Conservation (phyloP, 1,140 invertebrate genomes). For the Drosophila repletoides region DNA sequence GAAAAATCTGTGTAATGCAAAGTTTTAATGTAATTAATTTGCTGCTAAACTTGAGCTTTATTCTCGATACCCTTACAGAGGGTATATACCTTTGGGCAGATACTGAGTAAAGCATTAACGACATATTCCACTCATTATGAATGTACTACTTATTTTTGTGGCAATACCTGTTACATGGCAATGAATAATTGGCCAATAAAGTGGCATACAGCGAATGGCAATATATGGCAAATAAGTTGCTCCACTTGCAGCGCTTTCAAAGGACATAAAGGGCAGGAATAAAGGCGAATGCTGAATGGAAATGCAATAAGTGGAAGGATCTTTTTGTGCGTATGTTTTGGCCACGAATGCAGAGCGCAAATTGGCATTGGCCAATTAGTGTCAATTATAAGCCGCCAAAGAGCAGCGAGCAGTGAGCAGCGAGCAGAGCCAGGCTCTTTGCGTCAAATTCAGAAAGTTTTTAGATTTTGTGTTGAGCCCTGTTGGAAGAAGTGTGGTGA, state of each 20-base stretch:
- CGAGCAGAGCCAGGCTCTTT: background rate
- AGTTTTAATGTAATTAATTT: too few species aligned
- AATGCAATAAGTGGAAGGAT: too few species aligned
- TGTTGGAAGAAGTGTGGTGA: constrained; percentile 34
- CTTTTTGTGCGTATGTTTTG: constrained; percentile 1
- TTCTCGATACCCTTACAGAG: too few species aligned
- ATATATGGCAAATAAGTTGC: background rate
- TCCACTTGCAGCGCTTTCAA: too few species aligned
- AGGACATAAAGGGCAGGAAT: too few species aligned
- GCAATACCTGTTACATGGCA: background rate
- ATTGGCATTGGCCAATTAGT: constrained; percentile 69
- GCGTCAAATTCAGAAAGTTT: constrained; percentile 17
- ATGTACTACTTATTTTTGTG: background rate
- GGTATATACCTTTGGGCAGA: too few species aligned
- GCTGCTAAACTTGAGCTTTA: too few species aligned
- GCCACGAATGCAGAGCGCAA: constrained; percentile 29
- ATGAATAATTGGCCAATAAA: constrained; percentile 21
- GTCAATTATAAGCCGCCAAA: constrained; percentile 50
- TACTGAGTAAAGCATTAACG: too few species aligned
- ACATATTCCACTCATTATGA: too few species aligned
- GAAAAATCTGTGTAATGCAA: too few species aligned
- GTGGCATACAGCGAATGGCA: background rate
- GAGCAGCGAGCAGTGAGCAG: constrained; percentile 5
- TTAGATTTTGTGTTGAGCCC: constrained; percentile 5
- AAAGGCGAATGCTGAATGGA: background rate